Conservation (phyloP, 2,888 invertebrate species). For the Euplagia quadripunctaria region DNA sequence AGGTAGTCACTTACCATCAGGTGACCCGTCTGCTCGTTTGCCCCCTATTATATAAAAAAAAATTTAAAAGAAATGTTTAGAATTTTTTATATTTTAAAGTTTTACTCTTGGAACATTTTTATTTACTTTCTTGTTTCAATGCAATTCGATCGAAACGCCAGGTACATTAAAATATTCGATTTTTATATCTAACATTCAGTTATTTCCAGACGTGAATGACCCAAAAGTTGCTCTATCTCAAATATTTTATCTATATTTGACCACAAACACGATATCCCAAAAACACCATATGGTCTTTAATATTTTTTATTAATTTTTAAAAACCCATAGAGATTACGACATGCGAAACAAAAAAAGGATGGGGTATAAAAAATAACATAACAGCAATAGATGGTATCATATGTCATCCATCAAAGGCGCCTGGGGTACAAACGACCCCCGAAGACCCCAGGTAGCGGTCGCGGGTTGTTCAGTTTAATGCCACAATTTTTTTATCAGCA, state of each 20-base stretch:
- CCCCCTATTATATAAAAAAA: no score
- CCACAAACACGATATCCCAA: background rate
- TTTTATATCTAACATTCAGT: no score
- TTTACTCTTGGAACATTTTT: no score
- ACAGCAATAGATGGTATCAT: conserved; percentile 22
- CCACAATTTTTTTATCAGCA: background rate
- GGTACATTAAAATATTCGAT: no score
- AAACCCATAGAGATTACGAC: conserved; percentile 29
- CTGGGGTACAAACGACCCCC: conserved; percentile 6
- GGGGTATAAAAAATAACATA: conserved; percentile 10
- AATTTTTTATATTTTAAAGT: no score
- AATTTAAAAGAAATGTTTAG: no score
- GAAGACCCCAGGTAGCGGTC: conserved; percentile 14
- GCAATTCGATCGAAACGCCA: no score
- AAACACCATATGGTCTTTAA: conserved; percentile 2
- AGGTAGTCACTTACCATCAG: no score
- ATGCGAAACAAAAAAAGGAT: conserved; percentile 34
- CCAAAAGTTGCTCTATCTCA: background rate
- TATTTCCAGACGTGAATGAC: no score
- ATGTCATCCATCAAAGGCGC: conserved; percentile 29
- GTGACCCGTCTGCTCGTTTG: no score
- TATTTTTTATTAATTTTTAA: conserved; percentile 16
- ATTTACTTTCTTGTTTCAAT: no score
- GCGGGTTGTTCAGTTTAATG: background rate
- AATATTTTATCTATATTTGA: background rate